Conservation (phyloP, 2,797 vertebrate genomes). For the Myripristis murdjan region DNA sequence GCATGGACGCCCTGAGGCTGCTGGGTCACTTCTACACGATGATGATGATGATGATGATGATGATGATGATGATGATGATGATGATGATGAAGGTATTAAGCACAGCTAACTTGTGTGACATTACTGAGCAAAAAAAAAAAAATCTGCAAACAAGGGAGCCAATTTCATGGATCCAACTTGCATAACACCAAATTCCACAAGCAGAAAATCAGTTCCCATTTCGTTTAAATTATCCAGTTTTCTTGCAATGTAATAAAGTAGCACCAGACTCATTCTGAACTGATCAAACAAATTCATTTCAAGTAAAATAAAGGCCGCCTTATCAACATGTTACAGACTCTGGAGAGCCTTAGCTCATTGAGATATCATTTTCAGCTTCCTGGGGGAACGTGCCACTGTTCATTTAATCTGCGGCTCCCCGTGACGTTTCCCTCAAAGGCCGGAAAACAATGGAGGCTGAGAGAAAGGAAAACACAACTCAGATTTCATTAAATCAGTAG, state of each 20-base stretch:
- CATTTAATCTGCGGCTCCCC: conserved; percentile 67
- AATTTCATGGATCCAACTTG: background rate
- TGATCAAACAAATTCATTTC: conserved; percentile 59
- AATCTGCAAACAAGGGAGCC: too few relatives aligned
- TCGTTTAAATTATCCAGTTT: background rate
- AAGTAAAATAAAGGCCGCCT: conserved; percentile 47
- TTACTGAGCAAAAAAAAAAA: background rate
- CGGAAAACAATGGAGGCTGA: conserved; percentile 54
- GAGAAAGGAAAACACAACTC: conserved; percentile 61
- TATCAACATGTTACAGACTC: conserved; percentile 67
- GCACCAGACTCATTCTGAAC: conserved; percentile 31
- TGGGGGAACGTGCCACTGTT: conserved; percentile 59
- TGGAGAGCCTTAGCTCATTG: conserved; percentile 41
- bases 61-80: background rate
- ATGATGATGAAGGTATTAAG: conserved; percentile 1
- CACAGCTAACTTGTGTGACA: background rate
- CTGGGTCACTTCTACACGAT: conserved; percentile 5
- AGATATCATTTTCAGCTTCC: conserved; percentile 73
- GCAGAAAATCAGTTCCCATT: conserved; percentile 4
- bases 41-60: conserved; percentile 6
- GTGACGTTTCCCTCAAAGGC: conserved; percentile 60
- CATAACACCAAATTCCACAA: conserved; percentile 1
- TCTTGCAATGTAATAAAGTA: conserved; percentile 32
- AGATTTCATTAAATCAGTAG: conserved; percentile 65
- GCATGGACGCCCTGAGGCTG: conserved; percentile 67